These are phyloP conservation scores for Uropsilus gracilis DNA, from an alignment of 2,113 vertebrate species.

Conservation along the genomic window DNA sequence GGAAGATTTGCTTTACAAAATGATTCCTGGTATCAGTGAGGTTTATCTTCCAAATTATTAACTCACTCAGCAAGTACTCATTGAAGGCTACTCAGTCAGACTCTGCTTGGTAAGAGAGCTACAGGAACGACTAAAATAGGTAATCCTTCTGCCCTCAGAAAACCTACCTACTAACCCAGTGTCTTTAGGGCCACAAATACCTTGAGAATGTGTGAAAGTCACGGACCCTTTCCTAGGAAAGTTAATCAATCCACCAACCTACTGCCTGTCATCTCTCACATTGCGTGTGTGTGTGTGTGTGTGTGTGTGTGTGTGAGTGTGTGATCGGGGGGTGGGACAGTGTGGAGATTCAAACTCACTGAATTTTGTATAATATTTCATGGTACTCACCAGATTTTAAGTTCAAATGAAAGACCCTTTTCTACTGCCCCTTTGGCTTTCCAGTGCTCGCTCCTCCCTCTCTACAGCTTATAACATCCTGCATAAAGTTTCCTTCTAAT, in stretches of 20 bases:
- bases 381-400: neutral
- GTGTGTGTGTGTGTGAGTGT: too few relatives aligned
- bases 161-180: neutral
- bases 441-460: neutral
- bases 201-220: neutral
- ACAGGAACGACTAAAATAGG: neutral
- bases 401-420: neutral
- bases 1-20: neutral
- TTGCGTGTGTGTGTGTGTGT: too few relatives aligned
- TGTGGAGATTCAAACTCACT: too few relatives aligned
- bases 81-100: neutral
- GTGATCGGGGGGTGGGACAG: too few relatives aligned
- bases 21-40: neutral
- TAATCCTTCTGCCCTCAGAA: neutral
- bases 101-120: neutral
- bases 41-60: neutral
- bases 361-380: neutral
- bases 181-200: neutral
- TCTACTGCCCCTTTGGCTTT: too few relatives aligned
- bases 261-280: rapidly evolving
- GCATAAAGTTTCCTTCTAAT: neutral
- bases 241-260: neutral
- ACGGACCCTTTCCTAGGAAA: neutral
- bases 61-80: neutral
- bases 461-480: neutral